phyloP scores from a whole-genome alignment of 2,888 invertebrate genomes.

The Podabrus alpinus region DNA sequence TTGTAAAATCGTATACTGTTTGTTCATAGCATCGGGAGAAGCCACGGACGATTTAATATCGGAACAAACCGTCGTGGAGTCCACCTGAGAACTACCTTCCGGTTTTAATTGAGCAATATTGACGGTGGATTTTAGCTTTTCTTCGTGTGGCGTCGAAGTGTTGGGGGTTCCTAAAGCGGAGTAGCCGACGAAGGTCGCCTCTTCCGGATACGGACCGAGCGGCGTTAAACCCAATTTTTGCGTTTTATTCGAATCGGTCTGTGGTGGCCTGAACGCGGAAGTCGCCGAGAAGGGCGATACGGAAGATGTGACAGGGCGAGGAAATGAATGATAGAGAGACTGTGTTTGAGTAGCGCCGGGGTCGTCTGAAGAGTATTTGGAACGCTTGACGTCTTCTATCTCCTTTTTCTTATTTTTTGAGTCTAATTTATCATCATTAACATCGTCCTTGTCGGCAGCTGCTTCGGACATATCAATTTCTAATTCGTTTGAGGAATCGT shows the following conservation, averaged over 20 bases:
- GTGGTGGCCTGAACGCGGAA: conserved; percentile 78
- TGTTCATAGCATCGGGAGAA: conserved; percentile 62
- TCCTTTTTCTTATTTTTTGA: conserved; percentile 57
- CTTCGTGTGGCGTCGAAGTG: conserved; percentile 50
- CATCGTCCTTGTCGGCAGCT: conserved; percentile 67
- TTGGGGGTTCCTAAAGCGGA: conserved; percentile 67
- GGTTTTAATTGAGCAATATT: conserved; percentile 57
- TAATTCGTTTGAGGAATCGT: conserved; percentile 77
- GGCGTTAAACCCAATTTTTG: conserved; percentile 52
- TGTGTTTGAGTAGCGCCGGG: conserved; percentile 23
- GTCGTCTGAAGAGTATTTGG: conserved; percentile 30
- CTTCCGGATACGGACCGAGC: conserved; percentile 68
- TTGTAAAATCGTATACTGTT: conserved; percentile 86
- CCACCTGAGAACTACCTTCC: conserved; percentile 37
- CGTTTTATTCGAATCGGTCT: conserved; percentile 48
- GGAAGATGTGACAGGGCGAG: conserved; percentile 55
- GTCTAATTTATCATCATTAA: conserved; percentile 56
- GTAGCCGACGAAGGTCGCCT: conserved; percentile 76
- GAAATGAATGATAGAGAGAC: conserved; percentile 50
- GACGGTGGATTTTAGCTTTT: conserved; percentile 53
- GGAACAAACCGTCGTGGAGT: conserved; percentile 43
- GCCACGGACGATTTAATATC: conserved; percentile 41
- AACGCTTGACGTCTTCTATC: conserved; percentile 59
- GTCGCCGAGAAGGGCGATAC: conserved; percentile 72
- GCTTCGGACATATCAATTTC: conserved; percentile 81